phyloP scores from a whole-genome alignment of 1,140 invertebrate species.

The Scaptomyza graminum region DNA sequence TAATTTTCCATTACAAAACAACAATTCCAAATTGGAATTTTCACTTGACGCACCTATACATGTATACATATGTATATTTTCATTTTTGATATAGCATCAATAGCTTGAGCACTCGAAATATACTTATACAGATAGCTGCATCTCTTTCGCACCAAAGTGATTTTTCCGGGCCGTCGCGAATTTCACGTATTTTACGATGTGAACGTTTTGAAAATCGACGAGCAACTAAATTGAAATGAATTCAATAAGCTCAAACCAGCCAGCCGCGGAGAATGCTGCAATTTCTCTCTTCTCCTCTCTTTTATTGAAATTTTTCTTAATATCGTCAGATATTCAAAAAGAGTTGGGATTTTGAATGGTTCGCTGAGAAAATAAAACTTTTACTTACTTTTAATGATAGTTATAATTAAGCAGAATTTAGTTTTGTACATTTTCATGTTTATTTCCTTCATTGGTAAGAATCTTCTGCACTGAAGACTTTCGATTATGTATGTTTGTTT shows the following conservation, averaged over 20 bases:
- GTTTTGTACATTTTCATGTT: no score
- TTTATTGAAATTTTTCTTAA: background rate
- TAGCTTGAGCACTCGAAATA: conserved; percentile 73
- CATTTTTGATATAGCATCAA: conserved; percentile 69
- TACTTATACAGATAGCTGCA: conserved; percentile 72
- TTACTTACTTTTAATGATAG: no score
- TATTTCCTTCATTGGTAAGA: background rate
- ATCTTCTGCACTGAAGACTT: background rate
- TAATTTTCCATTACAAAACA: conserved; percentile 52
- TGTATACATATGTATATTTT: conserved; percentile 42
- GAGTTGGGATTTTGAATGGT: background rate
- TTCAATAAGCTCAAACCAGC: conserved; percentile 67
- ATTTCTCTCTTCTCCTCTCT: conserved; percentile 1
- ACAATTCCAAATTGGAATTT: conserved; percentile 54
- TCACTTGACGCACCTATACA: conserved; percentile 52
- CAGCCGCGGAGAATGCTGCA: conserved; percentile 44
- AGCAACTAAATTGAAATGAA: conserved; percentile 78
- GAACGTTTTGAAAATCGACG: conserved; percentile 77
- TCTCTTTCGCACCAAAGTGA: conserved; percentile 78
- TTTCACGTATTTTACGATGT: conserved; percentile 53
- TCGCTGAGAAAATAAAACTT: background rate
- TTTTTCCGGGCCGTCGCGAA: conserved; percentile 41
- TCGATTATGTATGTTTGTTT: conserved; percentile 40
- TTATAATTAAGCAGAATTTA: no score
- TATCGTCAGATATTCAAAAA: background rate